Evolutionary conservation across 1,140 invertebrate species (phyloP), one percentile per base, ranked within the genome.

Genomic region (Armadillidium nasatum): DNA sequence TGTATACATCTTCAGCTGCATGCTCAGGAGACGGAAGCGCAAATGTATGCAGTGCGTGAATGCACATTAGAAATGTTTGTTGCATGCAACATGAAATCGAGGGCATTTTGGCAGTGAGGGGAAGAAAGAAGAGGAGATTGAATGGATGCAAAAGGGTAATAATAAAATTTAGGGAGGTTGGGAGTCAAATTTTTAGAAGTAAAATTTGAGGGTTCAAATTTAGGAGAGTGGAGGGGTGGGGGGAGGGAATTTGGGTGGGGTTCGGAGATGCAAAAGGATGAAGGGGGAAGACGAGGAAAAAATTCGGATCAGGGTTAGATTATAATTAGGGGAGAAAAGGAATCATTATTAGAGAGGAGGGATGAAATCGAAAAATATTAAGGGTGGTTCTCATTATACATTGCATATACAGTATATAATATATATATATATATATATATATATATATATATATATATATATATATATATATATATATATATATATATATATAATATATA

Each of bases 271-370:
- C 50, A 60, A 60, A 15, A 19, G 19, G 50, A 60, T 7, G 50
- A 60, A 19, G 7, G 50, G 50, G 19, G 19, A 19, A 7, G 50
- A 60, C 2, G 2, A 33, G 50, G 7, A 7, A 60, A 60, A 60
- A 60, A 15, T 60, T 19, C 19, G 50, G 50, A 60, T 60, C 50
- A 60, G 50, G 50, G 50, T 60, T 60, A 60, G 50, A 60, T 60
- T 60, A 60, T 60, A 60, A 60, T 60, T 60, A 60, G 50, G 50
- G 50, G 7, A 60, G 11, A 60, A 19, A 60, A 33, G 33, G 33
- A 33, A 6, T 1, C 33, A 33, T 33, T 33, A 33, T 33, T 33
- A 33, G 33, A 33, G 33, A 33, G 33, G 33, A 33, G 33, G 33
- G 33, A 33, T 33, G 33, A 33, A 33, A 33, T 33, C 33, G 33